phyloP scores from a whole-genome alignment of 1,140 invertebrate genomes.

The Microvelia longipes region DNA sequence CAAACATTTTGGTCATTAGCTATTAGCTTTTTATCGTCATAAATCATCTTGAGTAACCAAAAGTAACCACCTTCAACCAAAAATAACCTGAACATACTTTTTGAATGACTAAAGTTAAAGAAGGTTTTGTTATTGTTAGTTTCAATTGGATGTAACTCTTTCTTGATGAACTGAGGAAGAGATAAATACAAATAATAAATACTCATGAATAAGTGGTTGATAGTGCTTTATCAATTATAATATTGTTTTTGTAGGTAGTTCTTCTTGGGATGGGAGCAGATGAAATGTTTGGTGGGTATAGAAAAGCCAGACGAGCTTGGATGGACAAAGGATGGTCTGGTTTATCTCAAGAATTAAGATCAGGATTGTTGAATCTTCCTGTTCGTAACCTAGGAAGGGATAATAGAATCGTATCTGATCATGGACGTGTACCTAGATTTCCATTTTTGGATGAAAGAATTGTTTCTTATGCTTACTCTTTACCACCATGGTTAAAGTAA shows the following conservation, averaged over 20 bases:
- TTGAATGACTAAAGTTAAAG: too few relatives aligned
- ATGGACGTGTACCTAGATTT: slow-evolving; percentile 59
- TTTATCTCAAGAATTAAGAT: slow-evolving; percentile 49
- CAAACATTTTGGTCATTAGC: too few relatives aligned
- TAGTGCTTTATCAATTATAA: too few relatives aligned
- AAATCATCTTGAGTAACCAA: too few relatives aligned
- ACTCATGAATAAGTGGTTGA: too few relatives aligned
- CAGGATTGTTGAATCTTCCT: slow-evolving; percentile 73
- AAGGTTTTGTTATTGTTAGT: too few relatives aligned
- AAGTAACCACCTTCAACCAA: too few relatives aligned
- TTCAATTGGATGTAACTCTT: too few relatives aligned
- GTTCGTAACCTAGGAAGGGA: slow-evolving; percentile 84
- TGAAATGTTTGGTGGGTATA: slow-evolving; percentile 91
- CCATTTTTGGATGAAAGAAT: slow-evolving; percentile 92
- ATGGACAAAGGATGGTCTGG: slow-evolving; percentile 49
- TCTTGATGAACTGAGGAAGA: too few relatives aligned
- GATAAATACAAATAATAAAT: too few relatives aligned
- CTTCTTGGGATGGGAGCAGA: slow-evolving; percentile 88
- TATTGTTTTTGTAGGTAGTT: slow-evolving; percentile 46
- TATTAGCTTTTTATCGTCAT: too few relatives aligned
- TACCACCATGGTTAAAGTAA: slow-evolving; percentile 65
- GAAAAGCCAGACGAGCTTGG: slow-evolving; percentile 61
- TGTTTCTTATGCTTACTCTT: slow-evolving; percentile 48
- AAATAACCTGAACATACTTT: too few relatives aligned
- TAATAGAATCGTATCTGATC: slow-evolving; percentile 69